Evolutionary conservation across 53 echinoderm and acorn worm species (phyloP).

Genomic region (Holothuria leucospilota): DNA sequence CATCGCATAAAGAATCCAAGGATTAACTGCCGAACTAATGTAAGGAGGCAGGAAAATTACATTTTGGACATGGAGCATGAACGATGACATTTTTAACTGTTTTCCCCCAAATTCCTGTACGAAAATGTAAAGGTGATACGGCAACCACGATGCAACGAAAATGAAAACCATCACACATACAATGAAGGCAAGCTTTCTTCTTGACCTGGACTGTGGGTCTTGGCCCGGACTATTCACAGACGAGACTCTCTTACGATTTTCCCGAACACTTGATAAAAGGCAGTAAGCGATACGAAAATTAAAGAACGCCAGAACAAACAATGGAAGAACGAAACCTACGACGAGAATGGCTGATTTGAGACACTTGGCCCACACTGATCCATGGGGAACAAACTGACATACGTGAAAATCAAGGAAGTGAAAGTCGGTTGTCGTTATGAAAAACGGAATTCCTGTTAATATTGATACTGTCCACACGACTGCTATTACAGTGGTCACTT

Average conservation of each 20-base stretch:
- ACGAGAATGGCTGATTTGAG: neutral
- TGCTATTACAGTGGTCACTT: neutral
- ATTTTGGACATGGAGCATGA: neutral
- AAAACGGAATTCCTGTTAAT: neutral
- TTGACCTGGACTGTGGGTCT: neutral
- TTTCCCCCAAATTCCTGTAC: neutral
- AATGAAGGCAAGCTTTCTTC: constrained; percentile 5
- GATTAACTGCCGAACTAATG: neutral
- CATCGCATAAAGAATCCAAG: constrained; percentile 13
- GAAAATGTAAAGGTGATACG: neutral
- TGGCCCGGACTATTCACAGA: neutral
- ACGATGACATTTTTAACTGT: neutral
- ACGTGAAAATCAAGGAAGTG: neutral
- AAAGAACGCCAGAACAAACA: neutral
- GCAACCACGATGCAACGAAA: constrained; percentile 19
- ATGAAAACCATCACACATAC: constrained; percentile 20
- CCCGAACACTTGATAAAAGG: constrained; percentile 9
- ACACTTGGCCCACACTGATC: neutral
- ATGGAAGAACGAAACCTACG: neutral
- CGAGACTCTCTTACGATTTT: neutral
- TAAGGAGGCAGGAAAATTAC: neutral
- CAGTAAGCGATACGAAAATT: constrained; percentile 1
- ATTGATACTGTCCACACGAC: neutral
- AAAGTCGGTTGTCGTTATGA: neutral
- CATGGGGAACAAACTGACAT: neutral